phyloP scores from a whole-genome alignment of 2,888 invertebrate genomes.

The Drosophila vallismaia region DNA sequence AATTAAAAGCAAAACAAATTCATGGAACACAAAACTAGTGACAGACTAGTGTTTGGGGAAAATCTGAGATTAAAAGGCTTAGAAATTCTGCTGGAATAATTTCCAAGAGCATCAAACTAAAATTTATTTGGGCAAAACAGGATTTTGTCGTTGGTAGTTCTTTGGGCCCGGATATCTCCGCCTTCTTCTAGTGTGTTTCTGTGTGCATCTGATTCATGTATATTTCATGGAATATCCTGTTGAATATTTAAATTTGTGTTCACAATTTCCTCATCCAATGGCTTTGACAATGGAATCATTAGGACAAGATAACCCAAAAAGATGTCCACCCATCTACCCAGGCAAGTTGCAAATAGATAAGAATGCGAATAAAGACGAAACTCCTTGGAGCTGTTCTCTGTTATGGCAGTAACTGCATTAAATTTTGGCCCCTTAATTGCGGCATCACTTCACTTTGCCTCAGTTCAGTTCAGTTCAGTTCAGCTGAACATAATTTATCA shows the following conservation, averaged over 20 bases:
- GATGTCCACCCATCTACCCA: slow-evolving; percentile 32
- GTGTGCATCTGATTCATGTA: slow-evolving; percentile 52
- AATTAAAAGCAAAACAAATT: slow-evolving; percentile 7
- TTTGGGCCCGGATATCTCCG: slow-evolving; percentile 6
- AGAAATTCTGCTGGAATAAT: slow-evolving; percentile 42
- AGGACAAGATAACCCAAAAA: slow-evolving; percentile 66
- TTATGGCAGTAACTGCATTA: slow-evolving; percentile 53
- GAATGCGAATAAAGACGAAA: not conserved
- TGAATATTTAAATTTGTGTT: slow-evolving; percentile 77
- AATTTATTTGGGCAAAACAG: slow-evolving; percentile 58
- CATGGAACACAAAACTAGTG: not conserved
- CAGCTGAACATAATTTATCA: slow-evolving; percentile 64
- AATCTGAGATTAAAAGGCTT: slow-evolving; percentile 17
- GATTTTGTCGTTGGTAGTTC: slow-evolving; percentile 69
- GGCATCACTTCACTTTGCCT: slow-evolving; percentile 46
- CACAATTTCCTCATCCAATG: slow-evolving; percentile 75
- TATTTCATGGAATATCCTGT: slow-evolving; percentile 75
- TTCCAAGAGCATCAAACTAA: slow-evolving; percentile 48
- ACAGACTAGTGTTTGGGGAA: not conserved
- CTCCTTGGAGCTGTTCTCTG: slow-evolving; percentile 11
- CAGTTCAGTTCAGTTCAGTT: slow-evolving; percentile 59
- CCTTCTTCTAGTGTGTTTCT: not conserved
- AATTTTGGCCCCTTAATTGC: slow-evolving; percentile 52
- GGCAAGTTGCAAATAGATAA: not conserved
- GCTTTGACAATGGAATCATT: slow-evolving; percentile 76